phyloP scores from a whole-genome alignment of 2,113 vertebrate species.

The Oreochromis spilurus region DNA sequence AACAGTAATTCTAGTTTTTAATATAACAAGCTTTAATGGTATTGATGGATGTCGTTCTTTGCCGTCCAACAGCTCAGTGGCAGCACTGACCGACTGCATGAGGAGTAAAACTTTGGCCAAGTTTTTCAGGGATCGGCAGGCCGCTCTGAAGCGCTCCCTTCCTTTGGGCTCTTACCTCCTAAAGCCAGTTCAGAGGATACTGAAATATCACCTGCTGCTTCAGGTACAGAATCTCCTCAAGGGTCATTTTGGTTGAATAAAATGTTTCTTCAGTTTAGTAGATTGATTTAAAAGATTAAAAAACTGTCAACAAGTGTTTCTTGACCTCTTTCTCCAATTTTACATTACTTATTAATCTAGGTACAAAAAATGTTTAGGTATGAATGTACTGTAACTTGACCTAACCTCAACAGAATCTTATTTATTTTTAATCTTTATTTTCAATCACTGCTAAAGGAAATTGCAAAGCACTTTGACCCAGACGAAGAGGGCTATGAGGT shows the following conservation, averaged over 20 bases:
- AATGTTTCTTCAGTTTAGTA: rapidly evolving
- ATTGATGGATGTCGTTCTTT: not conserved
- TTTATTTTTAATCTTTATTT: not conserved
- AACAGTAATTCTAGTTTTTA: not conserved
- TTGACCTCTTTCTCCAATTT: not conserved
- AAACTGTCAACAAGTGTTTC: not conserved
- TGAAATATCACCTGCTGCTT: conserved; percentile 94
- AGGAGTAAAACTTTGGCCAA: conserved; percentile 86
- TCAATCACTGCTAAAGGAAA: conserved; percentile 76
- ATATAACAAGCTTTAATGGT: not conserved
- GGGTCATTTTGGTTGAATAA: not conserved
- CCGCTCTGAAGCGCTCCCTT: conserved; percentile 80
- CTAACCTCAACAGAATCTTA: not conserved
- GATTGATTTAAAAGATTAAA: rapidly evolving
- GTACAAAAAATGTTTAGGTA: not conserved
- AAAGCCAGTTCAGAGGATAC: conserved; percentile 95
- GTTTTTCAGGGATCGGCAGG: conserved; percentile 91
- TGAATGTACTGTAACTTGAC: not conserved
- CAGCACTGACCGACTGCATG: conserved; percentile 89
- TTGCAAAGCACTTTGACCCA: conserved; percentile 87
- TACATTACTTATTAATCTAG: not conserved
- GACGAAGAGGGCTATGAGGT: conserved; percentile 85
- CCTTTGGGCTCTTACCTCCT: conserved; percentile 93
- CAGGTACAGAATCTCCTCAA: conserved; percentile 73
- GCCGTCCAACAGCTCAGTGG: conserved; percentile 80